Conservation (phyloP, 2,797 vertebrate genomes). For the Sebastes taczanowskii region DNA sequence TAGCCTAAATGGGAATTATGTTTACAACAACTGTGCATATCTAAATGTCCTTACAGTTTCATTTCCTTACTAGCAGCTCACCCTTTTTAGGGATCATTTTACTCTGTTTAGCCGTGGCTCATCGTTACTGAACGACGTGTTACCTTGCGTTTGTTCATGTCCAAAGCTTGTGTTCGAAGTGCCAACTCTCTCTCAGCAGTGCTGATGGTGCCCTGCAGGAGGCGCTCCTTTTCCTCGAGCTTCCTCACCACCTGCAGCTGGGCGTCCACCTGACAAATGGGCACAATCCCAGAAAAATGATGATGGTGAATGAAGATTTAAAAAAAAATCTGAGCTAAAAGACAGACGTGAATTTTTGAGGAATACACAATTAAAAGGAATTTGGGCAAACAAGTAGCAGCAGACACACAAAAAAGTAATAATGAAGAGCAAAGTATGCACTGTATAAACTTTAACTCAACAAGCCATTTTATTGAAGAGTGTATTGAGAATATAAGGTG, state of each 20-base stretch:
- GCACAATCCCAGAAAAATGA: not conserved
- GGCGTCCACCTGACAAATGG: constrained; percentile 88
- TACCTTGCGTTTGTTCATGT: constrained; percentile 99
- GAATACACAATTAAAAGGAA: not conserved
- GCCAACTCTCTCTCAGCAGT: constrained; percentile 94
- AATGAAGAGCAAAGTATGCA: not conserved
- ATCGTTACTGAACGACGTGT: accelerated
- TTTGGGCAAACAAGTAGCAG: not conserved
- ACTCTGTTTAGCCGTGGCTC: not conserved
- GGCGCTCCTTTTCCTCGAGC: constrained; percentile 96
- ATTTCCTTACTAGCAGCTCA: not conserved
- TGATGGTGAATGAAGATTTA: not conserved
- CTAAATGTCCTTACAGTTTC: not conserved
- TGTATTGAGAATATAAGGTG: no score
- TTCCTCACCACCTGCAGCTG: constrained; percentile 96
- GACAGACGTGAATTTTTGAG: not conserved
- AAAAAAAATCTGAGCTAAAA: not conserved
- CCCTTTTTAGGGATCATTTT: not conserved
- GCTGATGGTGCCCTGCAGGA: constrained; percentile 94
- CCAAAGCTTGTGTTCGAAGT: constrained; percentile 92
- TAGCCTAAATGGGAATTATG: not conserved
- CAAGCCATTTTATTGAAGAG: not conserved
- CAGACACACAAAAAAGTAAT: not conserved
- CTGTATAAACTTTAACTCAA: not conserved
- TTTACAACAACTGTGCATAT: not conserved